A percentile compares a stretch with the other conserved stretches of the same genome.
Conservation (phyloP, 1,140 invertebrate genomes). For the Lepidostoma basale region DNA sequence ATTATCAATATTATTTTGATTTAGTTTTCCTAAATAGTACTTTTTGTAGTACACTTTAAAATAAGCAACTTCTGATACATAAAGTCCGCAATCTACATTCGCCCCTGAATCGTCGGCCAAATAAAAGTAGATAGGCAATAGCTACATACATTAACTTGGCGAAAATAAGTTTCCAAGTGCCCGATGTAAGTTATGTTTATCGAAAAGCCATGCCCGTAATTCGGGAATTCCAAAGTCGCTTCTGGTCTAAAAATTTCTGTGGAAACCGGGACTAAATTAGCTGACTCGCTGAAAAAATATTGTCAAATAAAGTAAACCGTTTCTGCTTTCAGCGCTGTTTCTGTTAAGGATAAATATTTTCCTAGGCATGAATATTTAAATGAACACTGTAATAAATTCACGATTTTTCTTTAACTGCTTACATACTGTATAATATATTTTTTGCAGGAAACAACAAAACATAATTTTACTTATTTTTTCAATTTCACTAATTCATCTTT, state of each 20-base stretch:
- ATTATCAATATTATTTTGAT: no score
- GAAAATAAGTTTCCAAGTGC: conserved; percentile 36
- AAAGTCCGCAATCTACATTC: no score
- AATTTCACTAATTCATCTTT: no score
- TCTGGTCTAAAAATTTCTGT: conserved; percentile 23
- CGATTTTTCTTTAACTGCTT: no score
- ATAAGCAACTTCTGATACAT: no score
- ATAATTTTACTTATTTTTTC: no score
- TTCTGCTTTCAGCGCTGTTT: not conserved
- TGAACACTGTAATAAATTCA: no score
- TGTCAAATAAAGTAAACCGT: conserved; percentile 10
- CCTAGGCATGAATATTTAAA: not conserved
- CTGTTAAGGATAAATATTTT: not conserved
- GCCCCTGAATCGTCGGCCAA: not conserved
- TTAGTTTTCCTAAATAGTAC: no score
- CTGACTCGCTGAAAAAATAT: conserved; percentile 30
- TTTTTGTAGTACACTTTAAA: no score
- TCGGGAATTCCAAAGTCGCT: conserved; percentile 29
- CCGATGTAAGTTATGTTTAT: conserved; percentile 42
- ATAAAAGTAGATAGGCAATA: conserved; percentile 10
- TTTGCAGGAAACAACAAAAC: no score
- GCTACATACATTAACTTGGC: conserved; percentile 17
- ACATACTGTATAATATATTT: no score
- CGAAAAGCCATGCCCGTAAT: conserved; percentile 44
- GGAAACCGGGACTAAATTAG: conserved; percentile 28